Evolutionary conservation across 2,888 invertebrate genomes (phyloP).

Genomic region (Blastobasis lacticolella): DNA sequence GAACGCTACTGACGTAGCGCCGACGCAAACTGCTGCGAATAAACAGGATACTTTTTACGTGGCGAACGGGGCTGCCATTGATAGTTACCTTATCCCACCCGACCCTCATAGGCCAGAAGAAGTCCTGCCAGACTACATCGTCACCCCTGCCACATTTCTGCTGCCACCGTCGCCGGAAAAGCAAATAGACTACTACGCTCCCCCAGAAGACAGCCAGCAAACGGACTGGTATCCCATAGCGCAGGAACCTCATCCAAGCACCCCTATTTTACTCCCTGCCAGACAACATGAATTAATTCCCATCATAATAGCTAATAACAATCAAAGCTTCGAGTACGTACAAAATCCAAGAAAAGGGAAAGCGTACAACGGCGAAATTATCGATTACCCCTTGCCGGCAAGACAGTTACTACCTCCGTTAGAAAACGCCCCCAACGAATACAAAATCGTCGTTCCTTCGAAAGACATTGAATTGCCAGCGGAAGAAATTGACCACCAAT

Average conservation of each 20-base stretch:
- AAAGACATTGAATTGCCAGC: slow-evolving; percentile 57
- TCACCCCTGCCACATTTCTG: slow-evolving; percentile 50
- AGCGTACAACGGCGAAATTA: slow-evolving; percentile 16
- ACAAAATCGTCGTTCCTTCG: slow-evolving; percentile 46
- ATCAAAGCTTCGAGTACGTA: slow-evolving; percentile 13
- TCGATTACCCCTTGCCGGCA: slow-evolving; percentile 36
- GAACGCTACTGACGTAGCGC: slow-evolving; percentile 18
- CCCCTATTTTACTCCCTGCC: slow-evolving; percentile 17
- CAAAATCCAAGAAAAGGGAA: slow-evolving; percentile 27
- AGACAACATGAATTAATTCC: slow-evolving; percentile 22
- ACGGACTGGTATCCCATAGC: slow-evolving; percentile 61
- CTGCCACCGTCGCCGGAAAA: slow-evolving; percentile 44
- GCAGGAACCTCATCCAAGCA: slow-evolving; percentile 23
- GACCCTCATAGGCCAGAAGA: slow-evolving; percentile 38
- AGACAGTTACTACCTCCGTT: slow-evolving; percentile 47
- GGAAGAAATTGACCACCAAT: slow-evolving; percentile 41
- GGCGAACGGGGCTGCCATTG: slow-evolving; percentile 33
- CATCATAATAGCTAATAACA: slow-evolving; percentile 22
- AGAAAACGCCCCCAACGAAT: slow-evolving; percentile 47
- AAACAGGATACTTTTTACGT: slow-evolving; percentile 29
- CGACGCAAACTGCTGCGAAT: slow-evolving; percentile 7
- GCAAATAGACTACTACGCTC: slow-evolving; percentile 35
- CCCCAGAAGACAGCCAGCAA: slow-evolving; percentile 41
- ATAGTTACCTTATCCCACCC: slow-evolving; percentile 51
- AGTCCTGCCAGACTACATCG: slow-evolving; percentile 26